Evolutionary conservation across 1,140 invertebrate genomes (phyloP), one percentile per base, ranked within the genome.

Genomic region (Heliconius melpomene): DNA sequence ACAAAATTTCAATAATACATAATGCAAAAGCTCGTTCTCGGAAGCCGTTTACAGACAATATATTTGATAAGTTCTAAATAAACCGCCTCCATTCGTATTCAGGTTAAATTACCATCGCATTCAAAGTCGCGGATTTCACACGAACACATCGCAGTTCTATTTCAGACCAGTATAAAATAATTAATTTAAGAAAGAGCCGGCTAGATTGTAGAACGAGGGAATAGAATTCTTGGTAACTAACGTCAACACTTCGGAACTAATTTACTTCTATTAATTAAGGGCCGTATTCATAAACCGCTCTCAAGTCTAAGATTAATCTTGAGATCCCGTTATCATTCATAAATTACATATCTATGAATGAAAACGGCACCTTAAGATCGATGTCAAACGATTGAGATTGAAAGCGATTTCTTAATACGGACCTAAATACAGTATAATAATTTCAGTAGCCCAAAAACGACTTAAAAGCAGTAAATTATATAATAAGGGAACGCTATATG

Each of bases 61-160:
- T n/a, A 66, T 29, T 66, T 66, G 60, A 66, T 66, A 66, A 66
- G 60, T 23, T 29, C 60, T 29, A 23, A 66, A 66, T 66, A 66
- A 66, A 66, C 26, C 60, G 60, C 60, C 60, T 66, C 54, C 29
- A 23, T 26, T 40, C 23, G 57, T 50, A 70, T 29, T 77, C 38
- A 66, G 38, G 57, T 77, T 77, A 77, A 36, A 77, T 70, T 70
- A 46, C 60, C 57, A 77, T 57, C 32, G 60, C 29, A 77, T 81
- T 75, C 52, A 75, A 81, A 78, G 72, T 77, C 46, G 54, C 20
- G 16, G 9, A 9, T 13, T 66, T 71, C 72, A 81, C 72, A 71
- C 79, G 13, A 46, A 70, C 54, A 77, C 74, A 80, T 79, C 78
- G 75, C 72, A 40, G 79, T 36, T 81, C 79, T 36, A 77, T 81